phyloP scores from a whole-genome alignment of 2,797 vertebrate species.

The Orestias chungarensis region DNA sequence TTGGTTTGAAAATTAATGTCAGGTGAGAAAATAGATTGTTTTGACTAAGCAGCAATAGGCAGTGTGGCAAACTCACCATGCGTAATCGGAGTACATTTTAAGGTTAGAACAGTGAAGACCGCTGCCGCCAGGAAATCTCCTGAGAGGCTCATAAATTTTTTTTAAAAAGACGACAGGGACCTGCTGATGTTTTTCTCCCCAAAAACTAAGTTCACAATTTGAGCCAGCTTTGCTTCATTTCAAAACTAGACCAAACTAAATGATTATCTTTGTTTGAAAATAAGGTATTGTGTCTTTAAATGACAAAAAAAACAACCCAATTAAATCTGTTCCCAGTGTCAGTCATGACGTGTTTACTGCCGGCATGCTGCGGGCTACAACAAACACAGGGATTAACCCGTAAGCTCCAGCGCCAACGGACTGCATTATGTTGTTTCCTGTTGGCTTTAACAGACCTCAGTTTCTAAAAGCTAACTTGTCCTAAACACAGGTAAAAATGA shows the following conservation, averaged over 20 bases:
- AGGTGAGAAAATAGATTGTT: constrained; percentile 44
- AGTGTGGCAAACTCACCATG: constrained; percentile 44
- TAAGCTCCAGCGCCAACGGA: not conserved
- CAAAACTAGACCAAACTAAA: not conserved
- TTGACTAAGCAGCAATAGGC: constrained; percentile 14
- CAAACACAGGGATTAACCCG: not conserved
- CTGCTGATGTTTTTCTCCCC: constrained; percentile 5
- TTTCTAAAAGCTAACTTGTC: not conserved
- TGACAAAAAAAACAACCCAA: not conserved
- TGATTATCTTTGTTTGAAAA: not conserved
- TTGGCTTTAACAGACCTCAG: not conserved
- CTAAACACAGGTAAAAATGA: not conserved
- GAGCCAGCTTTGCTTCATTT: not conserved
- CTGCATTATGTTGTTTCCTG: not conserved
- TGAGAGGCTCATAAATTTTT: constrained; percentile 2
- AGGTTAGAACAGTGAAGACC: constrained; percentile 40
- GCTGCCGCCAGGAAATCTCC: constrained; percentile 44
- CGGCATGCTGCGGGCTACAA: constrained; percentile 1
- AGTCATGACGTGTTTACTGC: not conserved
- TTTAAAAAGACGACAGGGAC: constrained; percentile 23
- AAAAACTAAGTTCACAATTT: not conserved
- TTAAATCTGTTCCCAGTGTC: constrained; percentile 2
- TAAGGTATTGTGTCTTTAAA: not conserved
- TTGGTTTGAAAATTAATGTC: constrained; percentile 49
- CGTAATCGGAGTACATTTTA: constrained; percentile 56